These are phyloP conservation scores for Xestobium rufovillosum DNA, from an alignment of 2,888 invertebrate species.

Conservation along the genomic window DNA sequence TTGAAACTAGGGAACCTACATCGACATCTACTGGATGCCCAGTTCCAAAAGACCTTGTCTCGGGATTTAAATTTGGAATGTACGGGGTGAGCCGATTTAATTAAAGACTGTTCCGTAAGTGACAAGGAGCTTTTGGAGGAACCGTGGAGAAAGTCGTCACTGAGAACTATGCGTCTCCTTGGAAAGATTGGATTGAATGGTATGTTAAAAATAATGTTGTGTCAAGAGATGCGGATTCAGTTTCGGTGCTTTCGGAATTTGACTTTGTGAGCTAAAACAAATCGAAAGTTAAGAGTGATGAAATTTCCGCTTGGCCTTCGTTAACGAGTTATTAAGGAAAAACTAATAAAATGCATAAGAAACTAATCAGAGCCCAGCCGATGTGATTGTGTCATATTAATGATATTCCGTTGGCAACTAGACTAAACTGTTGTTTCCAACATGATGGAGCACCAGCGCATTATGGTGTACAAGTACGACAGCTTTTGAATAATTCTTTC, in stretches of 20 bases:
- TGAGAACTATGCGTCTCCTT: constrained; percentile 18
- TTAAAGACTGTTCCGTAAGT: constrained; percentile 20
- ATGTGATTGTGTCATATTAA: too few species aligned
- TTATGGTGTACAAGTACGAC: too few species aligned
- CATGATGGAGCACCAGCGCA: too few species aligned
- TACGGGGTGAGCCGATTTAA: constrained; percentile 24
- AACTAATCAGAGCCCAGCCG: too few species aligned
- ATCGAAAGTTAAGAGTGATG: too few species aligned
- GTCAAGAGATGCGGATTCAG: constrained; percentile 8
- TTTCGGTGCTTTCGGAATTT: constrained; percentile 14
- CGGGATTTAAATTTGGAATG: constrained; percentile 27
- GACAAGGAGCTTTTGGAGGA: constrained; percentile 16
- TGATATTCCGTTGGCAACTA: too few species aligned
- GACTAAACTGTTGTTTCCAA: too few species aligned
- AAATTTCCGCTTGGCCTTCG: too few species aligned
- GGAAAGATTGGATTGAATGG: constrained; percentile 17
- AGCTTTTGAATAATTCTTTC: too few species aligned
- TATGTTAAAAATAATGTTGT: constrained; percentile 5
- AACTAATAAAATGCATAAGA: too few species aligned
- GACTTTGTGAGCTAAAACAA: too few species aligned
- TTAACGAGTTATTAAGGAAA: too few species aligned
- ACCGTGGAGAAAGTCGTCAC: constrained; percentile 19
- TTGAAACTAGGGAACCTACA: constrained; percentile 18
- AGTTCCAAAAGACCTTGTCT: constrained; percentile 18
- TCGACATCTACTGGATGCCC: constrained; percentile 19